Evolutionary conservation across 2,888 invertebrate species (phyloP).

Genomic region (Emmelina monodactyla): DNA sequence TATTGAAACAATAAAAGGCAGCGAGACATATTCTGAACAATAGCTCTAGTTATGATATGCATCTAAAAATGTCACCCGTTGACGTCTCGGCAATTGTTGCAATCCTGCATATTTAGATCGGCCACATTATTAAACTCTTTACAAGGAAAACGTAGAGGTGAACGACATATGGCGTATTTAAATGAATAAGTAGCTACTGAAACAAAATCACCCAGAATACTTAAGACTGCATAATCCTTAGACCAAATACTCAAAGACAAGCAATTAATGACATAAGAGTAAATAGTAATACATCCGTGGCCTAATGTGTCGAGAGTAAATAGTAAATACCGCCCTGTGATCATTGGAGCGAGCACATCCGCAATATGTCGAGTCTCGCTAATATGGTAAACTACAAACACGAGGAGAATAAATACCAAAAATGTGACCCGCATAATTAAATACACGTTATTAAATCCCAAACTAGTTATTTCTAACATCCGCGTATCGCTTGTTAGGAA

Average conservation of each 20-base stretch:
- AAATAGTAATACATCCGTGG: slow-evolving; percentile 33
- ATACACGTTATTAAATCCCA: slow-evolving; percentile 38
- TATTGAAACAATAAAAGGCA: slow-evolving; percentile 42
- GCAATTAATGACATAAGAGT: slow-evolving; percentile 26
- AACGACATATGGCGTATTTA: slow-evolving; percentile 24
- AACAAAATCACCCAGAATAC: background rate
- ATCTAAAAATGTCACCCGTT: slow-evolving; percentile 47
- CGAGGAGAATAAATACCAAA: slow-evolving; percentile 26
- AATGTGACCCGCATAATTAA: slow-evolving; percentile 46
- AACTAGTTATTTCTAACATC: slow-evolving; percentile 29
- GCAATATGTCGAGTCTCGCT: slow-evolving; percentile 21
- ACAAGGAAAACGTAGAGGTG: slow-evolving; percentile 27
- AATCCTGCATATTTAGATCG: background rate
- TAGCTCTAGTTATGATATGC: slow-evolving; percentile 52
- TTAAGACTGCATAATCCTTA: background rate
- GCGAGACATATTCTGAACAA: slow-evolving; percentile 63
- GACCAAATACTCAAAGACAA: slow-evolving; percentile 14
- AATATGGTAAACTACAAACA: slow-evolving; percentile 23
- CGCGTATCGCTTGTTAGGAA: too few relatives aligned
- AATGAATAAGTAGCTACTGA: slow-evolving; percentile 3
- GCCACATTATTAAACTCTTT: slow-evolving; percentile 27
- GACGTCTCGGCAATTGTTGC: slow-evolving; percentile 39
- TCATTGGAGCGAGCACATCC: slow-evolving; percentile 16
- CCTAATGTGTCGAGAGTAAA: slow-evolving; percentile 36
- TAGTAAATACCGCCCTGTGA: slow-evolving; percentile 39